Percentiles rank a stretch among this genome's conserved stretches.
These are phyloP conservation scores for Montipora efflorescens DNA, from an alignment of 64 coral and sea anemone species.

Conservation along the genomic window DNA sequence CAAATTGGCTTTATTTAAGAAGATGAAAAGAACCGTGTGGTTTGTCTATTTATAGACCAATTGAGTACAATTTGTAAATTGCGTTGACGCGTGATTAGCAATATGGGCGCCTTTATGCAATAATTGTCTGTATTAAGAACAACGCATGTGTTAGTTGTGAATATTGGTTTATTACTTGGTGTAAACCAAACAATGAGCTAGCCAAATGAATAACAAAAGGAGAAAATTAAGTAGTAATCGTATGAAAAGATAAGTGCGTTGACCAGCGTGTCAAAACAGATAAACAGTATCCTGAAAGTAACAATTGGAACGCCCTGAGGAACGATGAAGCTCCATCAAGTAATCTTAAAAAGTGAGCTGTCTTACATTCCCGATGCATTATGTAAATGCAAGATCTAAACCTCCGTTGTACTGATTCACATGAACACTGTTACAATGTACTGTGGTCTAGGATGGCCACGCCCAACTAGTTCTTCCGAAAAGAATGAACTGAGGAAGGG, in stretches of 20 bases:
- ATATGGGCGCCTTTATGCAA: slow-evolving; percentile 26
- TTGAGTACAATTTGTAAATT: slow-evolving; percentile 22
- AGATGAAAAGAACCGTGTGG: slow-evolving; percentile 33
- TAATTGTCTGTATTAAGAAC: slow-evolving; percentile 41
- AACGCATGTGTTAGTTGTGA: slow-evolving; percentile 46
- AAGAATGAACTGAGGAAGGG: no score
- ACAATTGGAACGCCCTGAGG: no score
- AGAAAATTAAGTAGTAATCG: slow-evolving; percentile 41
- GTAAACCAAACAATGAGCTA: slow-evolving; percentile 26
- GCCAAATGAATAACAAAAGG: slow-evolving; percentile 59
- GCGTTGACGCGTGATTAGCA: slow-evolving; percentile 38
- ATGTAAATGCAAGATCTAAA: no score
- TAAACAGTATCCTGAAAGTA: background rate
- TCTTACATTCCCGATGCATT: no score
- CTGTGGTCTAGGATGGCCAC: no score
- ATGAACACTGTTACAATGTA: no score
- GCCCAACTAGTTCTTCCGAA: no score
- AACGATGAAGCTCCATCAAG: no score
- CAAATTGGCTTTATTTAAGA: slow-evolving; percentile 33
- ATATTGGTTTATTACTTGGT: slow-evolving; percentile 42
- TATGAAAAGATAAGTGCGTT: slow-evolving; percentile 17
- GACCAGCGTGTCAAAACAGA: slow-evolving; percentile 8
- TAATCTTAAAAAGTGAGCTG: no score
- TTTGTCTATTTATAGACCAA: slow-evolving; percentile 57
- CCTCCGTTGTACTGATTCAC: no score